Evolutionary conservation across 1,140 invertebrate species (phyloP), one percentile per base, ranked within the genome.

Genomic region (Achroia grisella): DNA sequence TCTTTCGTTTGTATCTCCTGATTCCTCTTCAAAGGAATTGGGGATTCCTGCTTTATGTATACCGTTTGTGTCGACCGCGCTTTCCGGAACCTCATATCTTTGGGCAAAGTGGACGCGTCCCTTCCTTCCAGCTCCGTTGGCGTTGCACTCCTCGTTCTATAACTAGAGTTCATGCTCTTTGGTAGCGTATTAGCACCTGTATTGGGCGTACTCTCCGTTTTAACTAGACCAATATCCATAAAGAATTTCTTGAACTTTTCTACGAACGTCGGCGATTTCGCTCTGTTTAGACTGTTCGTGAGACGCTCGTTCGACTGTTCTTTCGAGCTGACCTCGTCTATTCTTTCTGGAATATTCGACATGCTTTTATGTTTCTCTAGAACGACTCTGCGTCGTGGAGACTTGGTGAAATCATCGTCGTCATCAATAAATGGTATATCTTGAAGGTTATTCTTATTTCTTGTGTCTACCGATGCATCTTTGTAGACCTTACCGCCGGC

Each of bases 171-270:
- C 0, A 76, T 9, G 51, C 62, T 76, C 44, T 84, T 84, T 0
- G 77, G 77, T 37, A 84, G 32, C 0, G 79, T 83, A 15, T 66
- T 74, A 1, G 55, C 28, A 27, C 69, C 58, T 13, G 55, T 44
- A 34, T 45, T 52, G 0, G 65, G 50, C 0, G 48, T 35, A 13
- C 63, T 72, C 0, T 72, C 74, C 0, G 62, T 44, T 51, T 80
- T 82, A 14, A 74, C 74, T 14, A 85, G 42, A 0, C 80, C 80
- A 0, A 85, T 77, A 36, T 85, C 80, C 17, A 67, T 60, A 57
- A 84, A 84, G 62, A 84, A 84, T 42, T 79, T 70, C 44, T 82
- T 85, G 42, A 85, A 85, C 56, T 78, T 82, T 52, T 85, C 78
- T 0, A 85, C 77, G 13, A 85, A 85, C 0, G 78, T 81, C 11